Percentiles rank a stretch among this genome's conserved stretches.
Conservation (phyloP, 1,140 invertebrate genomes). For the Papilio xuthus region DNA sequence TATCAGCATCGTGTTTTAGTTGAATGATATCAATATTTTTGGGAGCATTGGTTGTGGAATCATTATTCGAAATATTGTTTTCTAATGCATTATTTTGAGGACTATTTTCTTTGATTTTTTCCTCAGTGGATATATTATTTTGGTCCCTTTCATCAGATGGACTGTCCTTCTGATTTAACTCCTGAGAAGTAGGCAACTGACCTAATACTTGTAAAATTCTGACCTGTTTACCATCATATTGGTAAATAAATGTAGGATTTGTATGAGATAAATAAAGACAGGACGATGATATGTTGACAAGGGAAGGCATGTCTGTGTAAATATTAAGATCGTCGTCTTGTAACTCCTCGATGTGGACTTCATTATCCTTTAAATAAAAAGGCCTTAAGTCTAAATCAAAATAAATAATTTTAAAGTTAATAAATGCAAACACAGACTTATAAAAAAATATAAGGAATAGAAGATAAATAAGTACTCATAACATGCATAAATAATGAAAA, state of each 20-base stretch:
- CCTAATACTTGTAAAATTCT: constrained; percentile 75
- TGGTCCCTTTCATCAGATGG: constrained; percentile 56
- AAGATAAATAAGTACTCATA: constrained; percentile 23
- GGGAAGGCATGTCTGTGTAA: constrained; percentile 73
- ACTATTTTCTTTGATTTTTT: constrained; percentile 26
- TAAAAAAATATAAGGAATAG: constrained; percentile 38
- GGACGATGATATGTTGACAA: constrained; percentile 62
- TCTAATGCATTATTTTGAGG: neutral
- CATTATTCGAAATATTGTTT: neutral
- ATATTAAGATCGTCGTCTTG: constrained; percentile 73
- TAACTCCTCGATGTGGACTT: constrained; percentile 80
- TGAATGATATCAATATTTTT: constrained; percentile 36
- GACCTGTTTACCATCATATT: constrained; percentile 73
- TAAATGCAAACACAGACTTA: constrained; percentile 77
- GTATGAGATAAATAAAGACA: constrained; percentile 71
- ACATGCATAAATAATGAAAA: constrained; percentile 24
- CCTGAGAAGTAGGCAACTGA: constrained; percentile 52
- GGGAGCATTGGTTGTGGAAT: neutral
- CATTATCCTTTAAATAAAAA: constrained; percentile 81
- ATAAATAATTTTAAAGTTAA: constrained; percentile 56
- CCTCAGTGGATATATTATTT: constrained; percentile 48
- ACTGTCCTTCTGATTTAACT: constrained; percentile 51
- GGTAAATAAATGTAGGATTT: constrained; percentile 75
- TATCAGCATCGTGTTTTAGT: constrained; percentile 30
- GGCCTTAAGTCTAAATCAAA: constrained; percentile 72